Percentiles rank a stretch among this genome's conserved stretches.
These are phyloP conservation scores for Drosophila paramelanica DNA, from an alignment of 2,888 invertebrate species.

Conservation along the genomic window DNA sequence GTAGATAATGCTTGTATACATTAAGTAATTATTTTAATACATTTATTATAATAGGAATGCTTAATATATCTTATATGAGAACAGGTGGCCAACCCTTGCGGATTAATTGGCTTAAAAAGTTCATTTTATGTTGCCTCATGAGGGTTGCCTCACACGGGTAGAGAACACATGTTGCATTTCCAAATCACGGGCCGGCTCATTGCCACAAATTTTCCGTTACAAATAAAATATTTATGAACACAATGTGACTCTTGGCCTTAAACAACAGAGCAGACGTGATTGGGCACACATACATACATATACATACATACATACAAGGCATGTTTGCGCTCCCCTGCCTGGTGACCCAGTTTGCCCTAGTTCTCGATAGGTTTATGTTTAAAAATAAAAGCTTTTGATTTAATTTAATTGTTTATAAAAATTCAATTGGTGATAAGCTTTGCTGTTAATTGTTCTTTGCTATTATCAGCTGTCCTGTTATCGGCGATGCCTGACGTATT, in stretches of 20 bases:
- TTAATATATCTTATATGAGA: constrained; percentile 14
- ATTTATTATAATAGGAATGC: too few relatives aligned
- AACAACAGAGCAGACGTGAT: constrained; percentile 33
- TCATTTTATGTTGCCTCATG: constrained; percentile 32
- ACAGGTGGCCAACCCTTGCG: constrained; percentile 27
- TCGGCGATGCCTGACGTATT: constrained; percentile 12
- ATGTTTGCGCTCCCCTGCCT: constrained; percentile 15
- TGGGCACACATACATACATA: constrained; percentile 9
- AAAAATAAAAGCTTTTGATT: constrained; percentile 34
- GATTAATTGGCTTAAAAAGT: constrained; percentile 5
- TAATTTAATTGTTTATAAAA: constrained; percentile 39
- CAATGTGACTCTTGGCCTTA: constrained; percentile 15
- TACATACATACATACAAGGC: not conserved
- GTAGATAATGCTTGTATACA: constrained; percentile 10
- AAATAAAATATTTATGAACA: constrained; percentile 31
- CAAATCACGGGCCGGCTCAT: constrained; percentile 44
- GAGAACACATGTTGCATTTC: constrained; percentile 47
- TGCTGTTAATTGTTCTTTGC: not conserved
- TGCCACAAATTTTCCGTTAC: constrained; percentile 61
- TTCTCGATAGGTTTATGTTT: constrained; percentile 14
- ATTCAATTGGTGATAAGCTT: constrained; percentile 50
- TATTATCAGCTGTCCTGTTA: constrained; percentile 31
- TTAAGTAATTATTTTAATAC: too few relatives aligned
- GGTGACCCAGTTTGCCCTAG: constrained; percentile 44
- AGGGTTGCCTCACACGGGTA: not conserved